Evolutionary conservation across 2,888 invertebrate species (phyloP), one percentile per base, ranked within the genome.

Genomic region (Strigamia crassipes): DNA sequence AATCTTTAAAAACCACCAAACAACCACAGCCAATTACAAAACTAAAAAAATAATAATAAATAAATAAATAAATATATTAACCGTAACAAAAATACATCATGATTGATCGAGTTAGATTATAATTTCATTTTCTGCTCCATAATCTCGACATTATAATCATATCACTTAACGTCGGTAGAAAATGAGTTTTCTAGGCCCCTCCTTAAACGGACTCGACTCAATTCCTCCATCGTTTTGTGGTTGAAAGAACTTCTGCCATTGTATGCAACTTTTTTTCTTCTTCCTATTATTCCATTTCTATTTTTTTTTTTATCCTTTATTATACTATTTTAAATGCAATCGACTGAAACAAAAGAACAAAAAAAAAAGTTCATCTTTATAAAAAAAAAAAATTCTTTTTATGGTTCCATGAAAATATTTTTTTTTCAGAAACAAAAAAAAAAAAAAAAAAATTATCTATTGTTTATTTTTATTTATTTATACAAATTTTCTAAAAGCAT

Each of bases 231-330:
- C 73, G 23, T 31, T 73, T 73, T 73, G 73, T 73, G 73, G 73
- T 73, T 73, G 73, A 73, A 73, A 31, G 73, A 73, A 73, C 73
- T 73, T 46, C 31, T 73, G 73, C 73, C 73, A 73, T 73, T 73
- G 2, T 73, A 73, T 73, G 73, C 73, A 73, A 73, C 73, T 73
- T 73, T 73, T 73, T 73, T 31, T 12, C 73, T 31, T 12, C 73
- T 51, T 31, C n/a, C 73, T 51, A 18, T 51, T 51, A 51, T 51
- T 13, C 31, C 61, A 61, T 23, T 23, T n/a, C 46, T 46, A 46
- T 46, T 56, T 12, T 73, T n/a, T 23, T 73, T 73, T 31, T 31
- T 27, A 27, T 73, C 73, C 23, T 73, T 73, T 73, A 73, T 73
- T 73, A 27, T 31, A 73, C 23, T 31, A 31, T 73, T 73, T 73